Evolutionary conservation across 2,888 invertebrate genomes (phyloP), one percentile per base, ranked within the genome.

Genomic region (Mantis religiosa): DNA sequence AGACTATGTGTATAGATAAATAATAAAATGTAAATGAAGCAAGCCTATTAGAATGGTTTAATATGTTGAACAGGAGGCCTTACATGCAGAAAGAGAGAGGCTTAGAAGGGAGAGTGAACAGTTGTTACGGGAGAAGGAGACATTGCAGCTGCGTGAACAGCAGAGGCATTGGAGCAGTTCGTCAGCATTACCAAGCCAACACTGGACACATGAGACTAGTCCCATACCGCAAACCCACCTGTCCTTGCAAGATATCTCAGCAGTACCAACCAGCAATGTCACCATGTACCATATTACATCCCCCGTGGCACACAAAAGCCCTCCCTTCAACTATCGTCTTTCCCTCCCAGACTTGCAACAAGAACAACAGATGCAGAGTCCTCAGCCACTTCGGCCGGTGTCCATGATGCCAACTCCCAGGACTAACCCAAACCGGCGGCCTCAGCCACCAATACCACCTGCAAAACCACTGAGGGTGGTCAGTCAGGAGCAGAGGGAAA

Each of bases 81-180:
- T 87, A 71, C 96, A 97, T 91, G 97, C 97, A 90, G 97, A 97
- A 93, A 95, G 97, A 84, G 97, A 97, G 93, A 94, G 97, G 2
- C 93, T 97, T 7, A 97, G 97, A 92, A 93, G 96, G 85, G 97
- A 97, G 92, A 96, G 96, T 92, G 97, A 97, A 92, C 97, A 97
- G 92, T 92, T 97, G 20, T 95, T 96, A 90, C 94, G 97, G 4
- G 96, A 97, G 92, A 94, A 96, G 20, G 97, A 96, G 91, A 97
- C 96, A 92, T 93, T 97, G 15, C 93, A 96, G 28, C 94, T 95
- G 91, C 94, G 96, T 83, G 96, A 96, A 91, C 90, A 92, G 85
- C 92, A 92, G 86, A 92, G 93, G 90, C 92, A 93, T 89, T 92
- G 92, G 93, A 92, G 92, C n/a, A 90, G 71, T 90, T 91, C 87